Base-by-base conservation (phyloP, 2,113 vertebrate genomes). In the Dryoscopus gambensis region DNA sequence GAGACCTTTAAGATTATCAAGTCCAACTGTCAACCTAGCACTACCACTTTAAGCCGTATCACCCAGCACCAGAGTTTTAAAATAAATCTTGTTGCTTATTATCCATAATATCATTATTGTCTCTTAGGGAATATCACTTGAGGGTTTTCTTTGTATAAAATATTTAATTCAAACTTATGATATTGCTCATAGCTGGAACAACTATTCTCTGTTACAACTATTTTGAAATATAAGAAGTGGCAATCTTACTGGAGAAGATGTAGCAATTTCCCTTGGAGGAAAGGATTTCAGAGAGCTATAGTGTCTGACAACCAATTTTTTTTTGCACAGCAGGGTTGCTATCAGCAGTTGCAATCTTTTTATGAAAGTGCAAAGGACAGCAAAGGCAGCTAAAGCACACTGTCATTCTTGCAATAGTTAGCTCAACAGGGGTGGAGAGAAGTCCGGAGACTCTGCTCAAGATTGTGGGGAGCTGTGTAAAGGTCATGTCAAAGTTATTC, bases 291-390 rank as follows among this genome's bases (percentile, higher is more conserved):
- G 59, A 25, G 39, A 70, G 16, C 40, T 68, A 28, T 25, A 52
- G 14, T 73, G 42, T 78, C 60, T 65, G 56, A 65, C 70, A 94
- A 65, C 11, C 52, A 88, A 64, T 59, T 44, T 83, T 79, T 79
- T 80, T 95, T 87, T 69, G 12, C 95, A 55, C 88, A 55, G 57
- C 40, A 28, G 81, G 71, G 23, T 64, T 64, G 49, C 68, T 84
- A 42, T 76, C 57, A 73, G 11, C 27, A 68, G 47, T 80, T 44
- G 64, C 33, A 80, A 55, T 68, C 52, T 76, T 76, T 93, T 87
- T 67, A 15, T 57, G 67, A 83, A 28, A 79, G 31, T 50, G 68
- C 11, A 63, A 80, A 91, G 20, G 35, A 68, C 35, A 73, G 33
- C 17, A 80, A 30, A 71, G 33, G 13, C 18, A 73, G 53, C 30